Percentiles rank a stretch among this genome's conserved stretches.
These are phyloP conservation scores for Alaudala cheleensis DNA, from an alignment of 2,113 vertebrate genomes.

Conservation along the genomic window DNA sequence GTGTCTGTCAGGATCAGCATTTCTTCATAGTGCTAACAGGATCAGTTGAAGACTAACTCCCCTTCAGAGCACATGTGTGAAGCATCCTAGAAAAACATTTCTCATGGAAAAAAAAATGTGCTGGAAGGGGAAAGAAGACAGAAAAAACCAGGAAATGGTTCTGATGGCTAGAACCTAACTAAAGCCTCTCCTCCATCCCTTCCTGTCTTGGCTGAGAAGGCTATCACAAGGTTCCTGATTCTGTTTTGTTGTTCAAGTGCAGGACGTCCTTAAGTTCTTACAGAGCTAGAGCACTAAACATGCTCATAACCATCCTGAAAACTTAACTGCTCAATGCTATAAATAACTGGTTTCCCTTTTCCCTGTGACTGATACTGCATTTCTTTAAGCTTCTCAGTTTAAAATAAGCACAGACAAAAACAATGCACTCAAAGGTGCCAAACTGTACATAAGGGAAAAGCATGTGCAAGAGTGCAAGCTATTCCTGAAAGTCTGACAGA, in stretches of 20 bases:
- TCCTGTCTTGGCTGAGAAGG: too few species aligned
- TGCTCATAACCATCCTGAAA: not conserved
- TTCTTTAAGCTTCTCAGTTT: not conserved
- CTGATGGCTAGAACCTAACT: not conserved
- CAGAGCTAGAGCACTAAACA: not conserved
- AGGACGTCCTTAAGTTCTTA: accelerated
- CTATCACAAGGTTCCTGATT: too few species aligned
- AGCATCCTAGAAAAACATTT: not conserved
- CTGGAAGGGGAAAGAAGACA: not conserved
- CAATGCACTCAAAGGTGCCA: not conserved
- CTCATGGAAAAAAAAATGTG: not conserved
- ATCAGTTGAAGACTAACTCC: not conserved
- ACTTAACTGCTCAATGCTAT: not conserved
- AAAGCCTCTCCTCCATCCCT: not conserved
- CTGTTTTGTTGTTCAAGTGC: not conserved
- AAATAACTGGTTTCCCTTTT: not conserved
- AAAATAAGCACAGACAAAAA: conserved; percentile 3
- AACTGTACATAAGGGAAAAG: not conserved
- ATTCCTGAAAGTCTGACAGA: conserved; percentile 31
- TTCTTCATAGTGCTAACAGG: not conserved
- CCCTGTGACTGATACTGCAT: not conserved
- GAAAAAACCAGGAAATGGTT: not conserved
- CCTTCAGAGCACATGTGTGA: not conserved
- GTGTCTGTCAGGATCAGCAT: not conserved
- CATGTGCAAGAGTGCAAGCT: not conserved